A percentile compares a stretch with the other conserved stretches of the same genome.
Conservation (phyloP, 2,113 vertebrate species). For the Sminthopsis crassicaudata region DNA sequence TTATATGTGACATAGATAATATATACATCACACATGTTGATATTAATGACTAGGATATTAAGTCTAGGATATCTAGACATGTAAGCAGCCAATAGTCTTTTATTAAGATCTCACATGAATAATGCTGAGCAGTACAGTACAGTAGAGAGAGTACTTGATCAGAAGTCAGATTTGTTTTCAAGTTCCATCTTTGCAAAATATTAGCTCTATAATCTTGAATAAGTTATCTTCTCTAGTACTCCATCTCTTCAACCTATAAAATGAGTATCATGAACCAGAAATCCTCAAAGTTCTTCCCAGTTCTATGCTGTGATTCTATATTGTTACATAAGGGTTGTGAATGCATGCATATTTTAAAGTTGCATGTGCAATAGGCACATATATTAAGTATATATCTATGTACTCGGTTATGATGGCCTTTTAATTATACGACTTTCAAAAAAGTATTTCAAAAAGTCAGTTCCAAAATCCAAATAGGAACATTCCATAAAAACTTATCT, state of each 20-base stretch:
- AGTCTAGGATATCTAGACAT: neutral
- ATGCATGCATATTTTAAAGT: neutral
- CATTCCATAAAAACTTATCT: neutral
- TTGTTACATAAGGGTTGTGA: neutral
- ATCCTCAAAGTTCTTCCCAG: neutral
- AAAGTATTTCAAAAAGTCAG: neutral
- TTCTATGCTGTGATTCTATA: neutral
- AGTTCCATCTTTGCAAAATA: neutral
- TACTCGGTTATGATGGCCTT: neutral
- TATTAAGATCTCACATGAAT: neutral
- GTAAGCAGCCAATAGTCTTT: neutral
- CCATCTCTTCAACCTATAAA: neutral
- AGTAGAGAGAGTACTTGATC: neutral
- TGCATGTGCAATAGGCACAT: neutral
- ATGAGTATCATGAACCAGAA: neutral
- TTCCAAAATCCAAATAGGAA: neutral
- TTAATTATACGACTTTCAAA: neutral
- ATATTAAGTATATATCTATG: neutral
- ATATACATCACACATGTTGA: neutral
- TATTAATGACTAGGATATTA: neutral
- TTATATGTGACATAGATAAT: too few species aligned
- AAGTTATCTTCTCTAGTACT: neutral
- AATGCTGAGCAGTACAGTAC: neutral
- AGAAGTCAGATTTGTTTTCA: neutral
- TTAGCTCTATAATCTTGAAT: neutral